A percentile compares a stretch with the other conserved stretches of the same genome.
Evolutionary conservation across 2,113 vertebrate genomes (phyloP).

Genomic region (Tetrax tetrax): DNA sequence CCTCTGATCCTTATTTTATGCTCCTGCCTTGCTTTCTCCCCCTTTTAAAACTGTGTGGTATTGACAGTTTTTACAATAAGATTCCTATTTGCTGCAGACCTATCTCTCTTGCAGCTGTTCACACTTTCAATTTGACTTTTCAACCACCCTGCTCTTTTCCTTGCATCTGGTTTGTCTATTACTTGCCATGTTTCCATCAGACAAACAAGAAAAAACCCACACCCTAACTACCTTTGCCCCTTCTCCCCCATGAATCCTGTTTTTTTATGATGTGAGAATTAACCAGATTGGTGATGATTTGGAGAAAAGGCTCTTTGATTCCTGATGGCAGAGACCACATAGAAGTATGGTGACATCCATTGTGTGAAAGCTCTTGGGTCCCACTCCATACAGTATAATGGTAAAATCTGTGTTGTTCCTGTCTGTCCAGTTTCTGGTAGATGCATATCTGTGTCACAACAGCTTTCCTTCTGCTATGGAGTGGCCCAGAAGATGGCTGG

Average conservation of each 20-base stretch:
- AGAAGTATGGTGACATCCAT: not conserved
- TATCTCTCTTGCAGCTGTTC: not conserved
- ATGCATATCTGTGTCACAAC: not conserved
- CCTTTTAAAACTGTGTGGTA: not conserved
- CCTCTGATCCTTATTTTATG: not conserved
- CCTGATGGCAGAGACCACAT: not conserved
- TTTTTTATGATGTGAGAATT: not conserved
- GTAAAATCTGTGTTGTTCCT: rapidly evolving
- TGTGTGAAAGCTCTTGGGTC: not conserved
- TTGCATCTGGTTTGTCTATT: not conserved
- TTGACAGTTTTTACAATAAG: not conserved
- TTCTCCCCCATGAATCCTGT: not conserved
- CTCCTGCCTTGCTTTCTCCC: not conserved
- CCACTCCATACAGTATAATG: not conserved
- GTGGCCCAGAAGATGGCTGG: not conserved
- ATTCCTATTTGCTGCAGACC: not conserved
- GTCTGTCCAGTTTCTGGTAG: not conserved
- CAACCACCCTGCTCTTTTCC: not conserved
- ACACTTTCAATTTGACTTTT: not conserved
- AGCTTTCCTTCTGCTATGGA: not conserved
- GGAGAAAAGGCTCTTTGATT: not conserved
- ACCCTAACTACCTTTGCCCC: no score
- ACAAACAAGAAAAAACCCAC: not conserved
- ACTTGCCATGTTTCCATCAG: not conserved
- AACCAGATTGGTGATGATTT: not conserved